Percentiles rank a stretch among this genome's conserved stretches.
Conservation (phyloP, 2,888 invertebrate genomes). For the Diaprepes abbreviatus region DNA sequence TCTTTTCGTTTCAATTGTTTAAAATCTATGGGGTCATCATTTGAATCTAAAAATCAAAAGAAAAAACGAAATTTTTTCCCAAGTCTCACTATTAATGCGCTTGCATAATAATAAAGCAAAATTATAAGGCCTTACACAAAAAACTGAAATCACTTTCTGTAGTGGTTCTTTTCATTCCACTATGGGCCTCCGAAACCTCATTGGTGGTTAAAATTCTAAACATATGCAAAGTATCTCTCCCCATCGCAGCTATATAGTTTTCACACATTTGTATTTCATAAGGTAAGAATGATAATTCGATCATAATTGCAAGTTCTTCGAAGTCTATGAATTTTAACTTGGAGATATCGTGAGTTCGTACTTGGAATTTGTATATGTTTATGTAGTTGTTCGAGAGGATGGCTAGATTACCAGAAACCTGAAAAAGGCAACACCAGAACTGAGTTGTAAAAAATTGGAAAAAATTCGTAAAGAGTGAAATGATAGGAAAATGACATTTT, state of each 20-base stretch:
- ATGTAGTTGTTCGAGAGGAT: conserved; percentile 66
- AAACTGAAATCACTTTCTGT: conserved; percentile 57
- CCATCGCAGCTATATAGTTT: conserved; percentile 77
- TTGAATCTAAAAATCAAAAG: conserved; percentile 51
- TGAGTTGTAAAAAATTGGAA: no score
- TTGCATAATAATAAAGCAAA: no score
- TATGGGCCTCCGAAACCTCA: conserved; percentile 47
- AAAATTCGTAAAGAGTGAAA: no score
- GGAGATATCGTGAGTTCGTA: conserved; percentile 77
- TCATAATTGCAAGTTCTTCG: conserved; percentile 75
- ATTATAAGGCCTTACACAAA: conserved; percentile 57
- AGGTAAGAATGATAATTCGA: conserved; percentile 76
- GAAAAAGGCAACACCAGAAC: no score
- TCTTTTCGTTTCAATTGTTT: conserved; percentile 62
- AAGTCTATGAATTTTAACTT: conserved; percentile 79
- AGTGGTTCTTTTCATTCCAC: conserved; percentile 45
- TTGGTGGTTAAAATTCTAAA: conserved; percentile 68
- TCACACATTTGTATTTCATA: conserved; percentile 74
- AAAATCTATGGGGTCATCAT: conserved; percentile 62
- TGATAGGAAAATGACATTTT: no score
- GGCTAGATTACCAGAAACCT: conserved; percentile 65
- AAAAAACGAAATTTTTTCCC: no score
- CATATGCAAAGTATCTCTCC: conserved; percentile 74
- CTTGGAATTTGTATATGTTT: conserved; percentile 73
- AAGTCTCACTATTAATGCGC: no score